phyloP scores from a whole-genome alignment of 2,113 vertebrate genomes.

The Pica pica region DNA sequence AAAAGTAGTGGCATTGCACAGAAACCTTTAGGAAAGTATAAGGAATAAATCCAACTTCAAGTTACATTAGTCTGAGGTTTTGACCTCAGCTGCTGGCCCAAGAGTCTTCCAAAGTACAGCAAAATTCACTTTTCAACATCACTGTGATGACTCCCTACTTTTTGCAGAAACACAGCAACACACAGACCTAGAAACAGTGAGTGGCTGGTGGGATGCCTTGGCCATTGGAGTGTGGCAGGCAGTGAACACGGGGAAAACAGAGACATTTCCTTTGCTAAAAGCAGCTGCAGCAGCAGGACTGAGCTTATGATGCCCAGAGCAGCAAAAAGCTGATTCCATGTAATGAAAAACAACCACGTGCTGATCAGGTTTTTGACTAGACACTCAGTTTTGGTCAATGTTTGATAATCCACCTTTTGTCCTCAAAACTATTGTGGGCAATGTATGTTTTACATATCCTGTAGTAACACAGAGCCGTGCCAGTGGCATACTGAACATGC shows the following conservation, averaged over 20 bases:
- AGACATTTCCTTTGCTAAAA: not conserved
- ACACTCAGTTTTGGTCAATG: not conserved
- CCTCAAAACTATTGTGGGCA: not conserved
- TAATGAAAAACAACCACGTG: not conserved
- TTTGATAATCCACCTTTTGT: not conserved
- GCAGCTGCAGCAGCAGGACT: not conserved
- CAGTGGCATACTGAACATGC: not conserved
- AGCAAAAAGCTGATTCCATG: not conserved
- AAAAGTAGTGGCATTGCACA: not conserved
- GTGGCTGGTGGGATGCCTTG: not conserved
- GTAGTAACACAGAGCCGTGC: accelerated
- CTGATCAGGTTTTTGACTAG: not conserved
- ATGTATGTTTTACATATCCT: not conserved
- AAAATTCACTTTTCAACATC: not conserved
- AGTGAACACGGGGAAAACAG: not conserved
- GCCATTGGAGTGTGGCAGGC: accelerated
- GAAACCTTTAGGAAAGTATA: not conserved
- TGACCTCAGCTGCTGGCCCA: not conserved
- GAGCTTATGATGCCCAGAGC: not conserved
- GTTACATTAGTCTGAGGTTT: not conserved
- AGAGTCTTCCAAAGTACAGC: not conserved
- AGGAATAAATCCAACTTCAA: not conserved
- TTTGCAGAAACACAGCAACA: not conserved
- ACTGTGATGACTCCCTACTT: not conserved
- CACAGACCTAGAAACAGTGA: not conserved